These are phyloP conservation scores for Zosterops lateralis DNA, from an alignment of 2,113 vertebrate genomes.

Conservation along the genomic window DNA sequence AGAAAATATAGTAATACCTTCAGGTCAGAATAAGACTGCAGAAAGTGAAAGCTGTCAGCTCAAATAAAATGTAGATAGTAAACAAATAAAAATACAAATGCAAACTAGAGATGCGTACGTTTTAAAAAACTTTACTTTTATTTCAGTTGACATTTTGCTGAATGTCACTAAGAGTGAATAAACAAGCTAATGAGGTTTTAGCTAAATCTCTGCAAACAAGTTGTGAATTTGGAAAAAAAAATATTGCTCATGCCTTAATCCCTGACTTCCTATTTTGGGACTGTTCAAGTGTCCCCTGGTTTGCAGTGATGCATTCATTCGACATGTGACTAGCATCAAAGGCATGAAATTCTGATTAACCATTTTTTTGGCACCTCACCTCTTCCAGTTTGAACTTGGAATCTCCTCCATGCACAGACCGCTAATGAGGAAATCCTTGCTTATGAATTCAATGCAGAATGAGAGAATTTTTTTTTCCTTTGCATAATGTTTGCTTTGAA, in stretches of 20 bases:
- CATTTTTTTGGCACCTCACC: slow-evolving; percentile 70
- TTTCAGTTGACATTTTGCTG: slow-evolving; percentile 68
- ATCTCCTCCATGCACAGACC: slow-evolving; percentile 72
- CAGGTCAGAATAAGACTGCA: not conserved
- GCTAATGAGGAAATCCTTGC: slow-evolving; percentile 82
- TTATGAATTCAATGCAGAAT: slow-evolving; percentile 83
- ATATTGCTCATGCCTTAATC: slow-evolving; percentile 35
- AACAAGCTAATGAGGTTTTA: slow-evolving; percentile 72
- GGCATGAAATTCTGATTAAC: slow-evolving; percentile 65
- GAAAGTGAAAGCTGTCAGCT: not conserved
- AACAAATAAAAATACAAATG: slow-evolving; percentile 17
- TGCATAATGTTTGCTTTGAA: slow-evolving; percentile 95
- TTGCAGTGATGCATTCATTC: slow-evolving; percentile 42
- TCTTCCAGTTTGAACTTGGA: slow-evolving; percentile 74
- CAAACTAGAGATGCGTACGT: not conserved
- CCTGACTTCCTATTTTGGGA: slow-evolving; percentile 28
- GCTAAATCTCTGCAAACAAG: slow-evolving; percentile 57
- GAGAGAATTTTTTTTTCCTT: slow-evolving; percentile 64
- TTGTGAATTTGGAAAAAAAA: slow-evolving; percentile 27
- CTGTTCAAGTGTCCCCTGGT: not conserved
- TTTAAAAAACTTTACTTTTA: slow-evolving; percentile 56
- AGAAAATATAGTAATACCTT: not conserved
- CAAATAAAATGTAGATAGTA: not conserved
- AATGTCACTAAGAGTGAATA: slow-evolving; percentile 62
- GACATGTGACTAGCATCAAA: slow-evolving; percentile 62